Evolutionary conservation across 2,113 vertebrate genomes (phyloP).

Genomic region (Tinamus guttatus): DNA sequence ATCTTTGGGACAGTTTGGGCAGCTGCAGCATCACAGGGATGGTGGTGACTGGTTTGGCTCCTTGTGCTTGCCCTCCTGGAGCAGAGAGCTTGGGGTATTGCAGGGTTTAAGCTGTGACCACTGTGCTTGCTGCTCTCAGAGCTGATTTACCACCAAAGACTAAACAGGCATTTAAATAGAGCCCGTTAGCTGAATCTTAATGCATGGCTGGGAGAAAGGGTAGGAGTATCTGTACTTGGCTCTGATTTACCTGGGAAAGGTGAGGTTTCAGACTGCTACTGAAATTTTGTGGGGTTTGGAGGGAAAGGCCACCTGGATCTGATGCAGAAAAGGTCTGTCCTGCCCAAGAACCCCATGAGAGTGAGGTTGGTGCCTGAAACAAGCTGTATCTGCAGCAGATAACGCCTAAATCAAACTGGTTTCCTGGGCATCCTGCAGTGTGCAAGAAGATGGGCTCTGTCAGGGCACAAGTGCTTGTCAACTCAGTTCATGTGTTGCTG

Average conservation of each 20-base stretch:
- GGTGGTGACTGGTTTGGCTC: background rate
- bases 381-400: background rate
- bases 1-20: background rate
- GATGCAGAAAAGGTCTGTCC: background rate
- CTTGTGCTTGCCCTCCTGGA: background rate
- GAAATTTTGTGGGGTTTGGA: background rate
- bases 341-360: background rate
- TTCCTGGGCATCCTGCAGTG: background rate
- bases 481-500: background rate
- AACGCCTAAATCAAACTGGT: background rate
- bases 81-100: background rate
- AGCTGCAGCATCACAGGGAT: background rate
- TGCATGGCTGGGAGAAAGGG: rapidly evolving
- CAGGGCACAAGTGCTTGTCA: background rate
- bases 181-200: background rate
- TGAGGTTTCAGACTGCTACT: background rate
- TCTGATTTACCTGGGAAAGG: background rate
- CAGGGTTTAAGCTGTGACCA: background rate
- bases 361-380: background rate
- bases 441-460: background rate
- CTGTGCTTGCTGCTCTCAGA: background rate
- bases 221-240: background rate
- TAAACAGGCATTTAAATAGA: background rate
- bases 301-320: background rate
- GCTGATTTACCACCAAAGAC: background rate